phyloP scores from a whole-genome alignment of 2,888 invertebrate species.

The Synergus gifuensis region DNA sequence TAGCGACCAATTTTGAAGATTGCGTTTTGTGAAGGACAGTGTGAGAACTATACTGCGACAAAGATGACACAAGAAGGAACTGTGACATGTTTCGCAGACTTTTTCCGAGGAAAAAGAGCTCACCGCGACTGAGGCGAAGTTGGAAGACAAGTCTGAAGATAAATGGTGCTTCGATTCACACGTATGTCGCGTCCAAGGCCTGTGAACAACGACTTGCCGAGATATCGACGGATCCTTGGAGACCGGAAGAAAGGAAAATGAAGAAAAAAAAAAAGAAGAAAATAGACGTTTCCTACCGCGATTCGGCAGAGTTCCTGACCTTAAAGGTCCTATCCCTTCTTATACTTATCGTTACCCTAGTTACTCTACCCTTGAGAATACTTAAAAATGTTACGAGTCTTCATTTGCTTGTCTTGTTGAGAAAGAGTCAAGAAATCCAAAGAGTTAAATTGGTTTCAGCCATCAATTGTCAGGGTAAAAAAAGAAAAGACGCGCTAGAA shows the following conservation, averaged over 20 bases:
- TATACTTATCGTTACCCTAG: no score
- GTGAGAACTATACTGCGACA: constrained; percentile 38
- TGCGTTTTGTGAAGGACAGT: constrained; percentile 52
- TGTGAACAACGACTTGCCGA: constrained; percentile 45
- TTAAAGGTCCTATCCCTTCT: neutral
- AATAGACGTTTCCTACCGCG: neutral
- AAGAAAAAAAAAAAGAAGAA: neutral
- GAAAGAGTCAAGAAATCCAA: no score
- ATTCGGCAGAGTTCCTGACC: neutral
- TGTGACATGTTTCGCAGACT: constrained; percentile 23
- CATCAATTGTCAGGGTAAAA: no score
- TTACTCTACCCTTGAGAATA: no score
- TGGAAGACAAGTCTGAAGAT: constrained; percentile 43
- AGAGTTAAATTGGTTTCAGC: no score
- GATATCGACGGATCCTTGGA: constrained; percentile 43
- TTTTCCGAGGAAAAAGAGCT: constrained; percentile 2
- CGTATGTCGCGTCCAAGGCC: constrained; percentile 41
- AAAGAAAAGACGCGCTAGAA: no score
- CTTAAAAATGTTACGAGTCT: no score
- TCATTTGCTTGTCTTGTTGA: no score
- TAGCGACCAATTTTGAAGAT: constrained; percentile 66
- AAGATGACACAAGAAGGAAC: constrained; percentile 39
- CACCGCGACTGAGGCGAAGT: constrained; percentile 11
- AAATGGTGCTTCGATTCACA: constrained; percentile 55
- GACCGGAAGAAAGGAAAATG: constrained; percentile 42